These are phyloP conservation scores for Tipula vernalis DNA, from an alignment of 2,888 invertebrate genomes.

Conservation along the genomic window DNA sequence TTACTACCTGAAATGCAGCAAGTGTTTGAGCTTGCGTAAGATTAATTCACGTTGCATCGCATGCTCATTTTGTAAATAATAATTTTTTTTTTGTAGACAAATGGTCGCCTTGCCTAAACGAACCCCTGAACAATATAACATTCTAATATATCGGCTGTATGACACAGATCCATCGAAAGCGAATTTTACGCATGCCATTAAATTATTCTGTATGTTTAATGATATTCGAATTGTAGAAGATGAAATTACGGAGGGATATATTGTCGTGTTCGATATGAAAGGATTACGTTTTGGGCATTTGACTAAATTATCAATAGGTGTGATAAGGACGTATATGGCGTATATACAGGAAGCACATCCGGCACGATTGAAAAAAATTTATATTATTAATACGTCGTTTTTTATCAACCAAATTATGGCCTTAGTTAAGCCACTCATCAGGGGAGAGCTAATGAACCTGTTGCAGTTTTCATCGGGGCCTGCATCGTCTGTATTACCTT, in stretches of 20 bases:
- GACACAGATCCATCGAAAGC: slow-evolving; percentile 50
- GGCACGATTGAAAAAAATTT: slow-evolving; percentile 49
- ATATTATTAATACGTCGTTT: slow-evolving; percentile 51
- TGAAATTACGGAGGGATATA: slow-evolving; percentile 40
- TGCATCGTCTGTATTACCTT: slow-evolving; percentile 27
- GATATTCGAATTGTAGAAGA: slow-evolving; percentile 51
- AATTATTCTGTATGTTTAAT: slow-evolving; percentile 54
- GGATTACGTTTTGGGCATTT: slow-evolving; percentile 51
- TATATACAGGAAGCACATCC: slow-evolving; percentile 60
- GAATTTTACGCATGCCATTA: slow-evolving; percentile 48
- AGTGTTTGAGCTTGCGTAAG: slow-evolving; percentile 47
- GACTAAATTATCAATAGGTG: slow-evolving; percentile 48
- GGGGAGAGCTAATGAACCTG: slow-evolving; percentile 46
- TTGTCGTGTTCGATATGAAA: slow-evolving; percentile 56
- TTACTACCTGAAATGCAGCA: slow-evolving; percentile 39
- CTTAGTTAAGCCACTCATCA: slow-evolving; percentile 49
- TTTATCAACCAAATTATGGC: slow-evolving; percentile 58
- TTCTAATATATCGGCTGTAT: slow-evolving; percentile 45
- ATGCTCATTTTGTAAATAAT: neutral
- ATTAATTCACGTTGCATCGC: neutral
- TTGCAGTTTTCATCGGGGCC: slow-evolving; percentile 45
- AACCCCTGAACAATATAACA: slow-evolving; percentile 48
- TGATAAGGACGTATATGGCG: slow-evolving; percentile 48
- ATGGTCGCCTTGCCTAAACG: slow-evolving; percentile 47
- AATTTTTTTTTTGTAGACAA: slow-evolving; percentile 32